Conservation (phyloP, 2,888 invertebrate genomes). For the Lepidocyrtinus sp. region DNA sequence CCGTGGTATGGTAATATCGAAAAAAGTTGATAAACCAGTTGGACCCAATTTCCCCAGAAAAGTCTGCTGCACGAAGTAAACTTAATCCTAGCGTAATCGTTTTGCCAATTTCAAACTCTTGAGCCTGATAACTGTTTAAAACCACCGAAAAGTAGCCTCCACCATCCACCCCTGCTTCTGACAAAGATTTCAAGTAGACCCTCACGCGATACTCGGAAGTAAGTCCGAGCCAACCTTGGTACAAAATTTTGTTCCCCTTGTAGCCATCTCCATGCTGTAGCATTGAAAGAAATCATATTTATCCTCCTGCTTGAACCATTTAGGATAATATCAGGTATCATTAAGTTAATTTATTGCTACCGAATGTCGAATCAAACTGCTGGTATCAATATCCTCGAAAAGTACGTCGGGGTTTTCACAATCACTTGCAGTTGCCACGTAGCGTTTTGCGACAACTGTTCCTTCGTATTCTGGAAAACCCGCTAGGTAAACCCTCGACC, state of each 20-base stretch:
- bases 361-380: conserved; percentile 11
- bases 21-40: conserved; percentile 30
- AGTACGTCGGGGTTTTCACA: conserved; percentile 19
- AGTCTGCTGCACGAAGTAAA: conserved; percentile 28
- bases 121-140: conserved; percentile 11
- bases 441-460: conserved; percentile 33
- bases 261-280: conserved; percentile 31
- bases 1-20: conserved; percentile 21
- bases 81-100: conserved; percentile 29
- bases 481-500: conserved; percentile 29
- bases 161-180: conserved; percentile 24
- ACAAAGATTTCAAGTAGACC: conserved; percentile 23
- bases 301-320: not conserved
- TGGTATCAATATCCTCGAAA: conserved; percentile 36
- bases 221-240: conserved; percentile 47
- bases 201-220: conserved; percentile 24
- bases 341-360: conserved; percentile 30
- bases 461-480: conserved; percentile 30
- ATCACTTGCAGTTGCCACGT: conserved; percentile 26
- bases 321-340: too few relatives aligned
- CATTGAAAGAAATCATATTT: not conserved
- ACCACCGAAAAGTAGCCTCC: not conserved
- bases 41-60: not conserved
- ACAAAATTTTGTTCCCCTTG: conserved; percentile 44
- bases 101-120: conserved; percentile 20